Evolutionary conservation across 2,113 vertebrate species (phyloP).

Genomic region (Numida meleagris): DNA sequence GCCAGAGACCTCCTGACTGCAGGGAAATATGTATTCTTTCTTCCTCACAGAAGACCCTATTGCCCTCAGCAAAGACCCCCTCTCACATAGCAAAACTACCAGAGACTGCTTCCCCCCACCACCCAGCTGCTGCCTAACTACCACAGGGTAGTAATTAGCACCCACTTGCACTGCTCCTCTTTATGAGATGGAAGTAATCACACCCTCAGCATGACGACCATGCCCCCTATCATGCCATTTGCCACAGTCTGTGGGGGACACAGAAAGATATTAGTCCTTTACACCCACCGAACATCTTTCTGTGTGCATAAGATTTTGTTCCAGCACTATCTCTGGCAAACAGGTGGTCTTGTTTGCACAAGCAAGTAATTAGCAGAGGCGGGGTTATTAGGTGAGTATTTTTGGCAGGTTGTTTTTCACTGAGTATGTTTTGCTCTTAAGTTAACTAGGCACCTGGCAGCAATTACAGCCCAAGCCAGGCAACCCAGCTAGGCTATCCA

Average conservation of each 20-base stretch:
- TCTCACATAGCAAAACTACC: background rate
- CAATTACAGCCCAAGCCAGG: background rate
- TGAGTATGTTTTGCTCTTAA: background rate
- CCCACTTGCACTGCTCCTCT: background rate
- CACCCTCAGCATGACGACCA: background rate
- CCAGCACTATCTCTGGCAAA: background rate
- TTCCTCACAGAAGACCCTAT: background rate
- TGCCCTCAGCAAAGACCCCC: background rate
- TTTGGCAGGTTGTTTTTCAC: background rate
- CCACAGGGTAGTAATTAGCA: background rate
- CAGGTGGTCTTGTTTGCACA: background rate
- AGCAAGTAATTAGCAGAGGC: slow-evolving; percentile 3
- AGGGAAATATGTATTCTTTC: background rate
- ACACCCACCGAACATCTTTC: background rate
- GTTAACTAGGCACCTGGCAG: slow-evolving; percentile 17
- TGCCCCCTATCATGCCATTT: background rate
- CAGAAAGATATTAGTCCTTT: no score
- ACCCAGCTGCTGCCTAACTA: background rate
- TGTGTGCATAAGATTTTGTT: background rate
- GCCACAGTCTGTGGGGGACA: background rate
- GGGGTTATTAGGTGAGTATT: slow-evolving; percentile 26
- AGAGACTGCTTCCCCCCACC: background rate
- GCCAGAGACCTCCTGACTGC: background rate
- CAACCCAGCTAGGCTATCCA: background rate
- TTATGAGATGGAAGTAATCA: background rate